phyloP scores from a whole-genome alignment of 2,113 vertebrate species.

The Chrysemys picta region DNA sequence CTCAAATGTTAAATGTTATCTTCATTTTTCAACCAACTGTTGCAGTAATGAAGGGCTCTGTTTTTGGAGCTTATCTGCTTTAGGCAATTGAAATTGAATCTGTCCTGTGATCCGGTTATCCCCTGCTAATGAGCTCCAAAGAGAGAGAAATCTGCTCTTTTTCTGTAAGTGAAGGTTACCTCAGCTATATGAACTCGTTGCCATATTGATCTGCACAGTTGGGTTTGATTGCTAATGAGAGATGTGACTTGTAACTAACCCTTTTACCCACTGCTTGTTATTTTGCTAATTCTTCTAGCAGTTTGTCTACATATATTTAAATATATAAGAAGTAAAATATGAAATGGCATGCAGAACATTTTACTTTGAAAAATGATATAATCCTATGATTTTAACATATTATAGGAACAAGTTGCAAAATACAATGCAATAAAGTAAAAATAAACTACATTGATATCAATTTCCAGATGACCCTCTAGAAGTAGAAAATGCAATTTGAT shows the following conservation, averaged over 20 bases:
- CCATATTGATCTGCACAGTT: neutral
- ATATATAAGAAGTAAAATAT: neutral
- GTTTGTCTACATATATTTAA: neutral
- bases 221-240: neutral
- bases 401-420: neutral
- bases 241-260: neutral
- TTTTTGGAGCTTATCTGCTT: neutral
- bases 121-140: neutral
- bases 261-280: neutral
- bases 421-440: neutral
- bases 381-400: neutral
- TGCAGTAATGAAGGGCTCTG: neutral
- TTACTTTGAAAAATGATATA: neutral
- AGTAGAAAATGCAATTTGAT: neutral
- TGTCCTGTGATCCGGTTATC: neutral
- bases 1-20: neutral
- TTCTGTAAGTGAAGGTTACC: neutral
- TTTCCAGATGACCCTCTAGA: neutral
- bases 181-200: neutral
- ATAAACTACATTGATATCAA: neutral
- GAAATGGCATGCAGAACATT: neutral
- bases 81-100: neutral
- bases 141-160: neutral
- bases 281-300: neutral
- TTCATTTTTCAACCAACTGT: neutral